Base-by-base conservation (phyloP, 2,113 vertebrate species). In the Nerophis ophidion region DNA sequence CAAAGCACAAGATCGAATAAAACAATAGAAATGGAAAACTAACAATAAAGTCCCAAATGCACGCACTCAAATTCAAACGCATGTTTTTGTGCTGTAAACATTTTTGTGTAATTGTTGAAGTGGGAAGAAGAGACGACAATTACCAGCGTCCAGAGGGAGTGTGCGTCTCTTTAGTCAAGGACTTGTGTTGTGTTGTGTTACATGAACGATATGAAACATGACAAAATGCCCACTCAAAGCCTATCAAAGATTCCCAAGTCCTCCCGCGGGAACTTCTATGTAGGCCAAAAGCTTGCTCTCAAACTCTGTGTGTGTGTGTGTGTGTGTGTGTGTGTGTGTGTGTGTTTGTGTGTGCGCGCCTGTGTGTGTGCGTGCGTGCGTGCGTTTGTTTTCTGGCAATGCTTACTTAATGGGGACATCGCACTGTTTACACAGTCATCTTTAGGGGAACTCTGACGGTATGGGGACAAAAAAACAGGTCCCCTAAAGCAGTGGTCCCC, bases 201-300 rank as follows among this genome's bases (percentile, higher is more conserved):
- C 81, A 80, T 83, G 84, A 86, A 88, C 57, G 75, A 84, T 88
- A 89, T 87, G 85, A 89, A 90, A 88, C 85, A 89, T 85, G 84
- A 88, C 85, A 88, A 89, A 90, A 88, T 75, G 86, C 75, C 82
- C 72, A 84, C 81, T 87, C 80, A 74, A 74, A 89, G 79, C 88
- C 72, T 82, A 85, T 87, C 84, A 84, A 81, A 81, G 75, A 86
- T 78, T 81, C 80, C 72, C 70, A 73, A 68, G 60, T 71, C 60
- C 66, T 86, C 86, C 87, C 84, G 71, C 61, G 54, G 84, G 87
- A 77, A 79, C 65, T 60, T 76, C 63, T 84, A 87, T 89, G 71
- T 86, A 87, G 87, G 87, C 63, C 87, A 87, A 75, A 65, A 83
- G 81, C 82, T 79, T 33, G 68, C 68, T 44, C 50, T 66, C 56